Conservation (phyloP, 1,140 invertebrate species). For the Cyclina sinensis region DNA sequence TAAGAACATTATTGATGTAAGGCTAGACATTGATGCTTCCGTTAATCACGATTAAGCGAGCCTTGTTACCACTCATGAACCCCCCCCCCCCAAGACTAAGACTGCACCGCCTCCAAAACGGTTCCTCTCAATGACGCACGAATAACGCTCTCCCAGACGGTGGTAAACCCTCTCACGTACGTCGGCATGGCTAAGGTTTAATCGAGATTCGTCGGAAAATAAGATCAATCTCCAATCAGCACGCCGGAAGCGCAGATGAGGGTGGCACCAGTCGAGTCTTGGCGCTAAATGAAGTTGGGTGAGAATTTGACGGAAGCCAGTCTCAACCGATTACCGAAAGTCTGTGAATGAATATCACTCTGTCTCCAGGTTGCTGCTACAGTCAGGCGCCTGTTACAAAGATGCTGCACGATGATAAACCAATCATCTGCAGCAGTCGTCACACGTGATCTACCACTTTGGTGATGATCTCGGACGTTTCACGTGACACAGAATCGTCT, state of each 20-base stretch:
- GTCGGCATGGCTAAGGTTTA: too few relatives aligned
- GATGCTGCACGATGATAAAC: background rate
- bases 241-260: too few relatives aligned
- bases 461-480: background rate
- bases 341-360: constrained; percentile 18
- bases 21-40: too few relatives aligned
- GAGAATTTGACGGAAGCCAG: background rate
- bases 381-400: constrained; percentile 9
- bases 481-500: background rate
- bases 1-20: too few relatives aligned
- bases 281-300: background rate
- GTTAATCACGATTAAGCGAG: too few relatives aligned
- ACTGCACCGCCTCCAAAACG: constrained; percentile 15
- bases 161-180: background rate
- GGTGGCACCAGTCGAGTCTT: background rate
- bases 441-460: too few relatives aligned
- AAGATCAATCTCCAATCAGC: too few relatives aligned
- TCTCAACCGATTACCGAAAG: too few relatives aligned
- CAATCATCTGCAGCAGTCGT: too few relatives aligned
- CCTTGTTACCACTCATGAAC: background rate
- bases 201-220: background rate
- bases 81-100: constrained; percentile 5
- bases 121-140: constrained; percentile 5
- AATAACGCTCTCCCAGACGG: too few relatives aligned
- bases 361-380: background rate